These are phyloP conservation scores for Rhizomys pruinosus DNA, from an alignment of 2,113 vertebrate genomes.

Conservation along the genomic window DNA sequence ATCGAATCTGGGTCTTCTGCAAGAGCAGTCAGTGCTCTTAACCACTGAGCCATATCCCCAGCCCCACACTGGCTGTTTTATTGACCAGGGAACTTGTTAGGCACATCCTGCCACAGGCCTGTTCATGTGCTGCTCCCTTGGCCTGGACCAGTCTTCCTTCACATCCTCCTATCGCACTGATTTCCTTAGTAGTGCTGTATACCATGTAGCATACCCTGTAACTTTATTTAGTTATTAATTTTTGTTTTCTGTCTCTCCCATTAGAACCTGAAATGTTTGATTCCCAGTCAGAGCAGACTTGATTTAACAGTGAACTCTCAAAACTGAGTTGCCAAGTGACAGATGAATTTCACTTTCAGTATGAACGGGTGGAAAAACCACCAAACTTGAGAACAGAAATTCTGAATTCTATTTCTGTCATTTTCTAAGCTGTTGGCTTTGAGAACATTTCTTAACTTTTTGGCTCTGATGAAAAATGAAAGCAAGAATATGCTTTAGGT, in stretches of 20 bases:
- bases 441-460: constrained; percentile 5
- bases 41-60: too few species aligned
- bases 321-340: not conserved
- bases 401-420: not conserved
- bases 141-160: not conserved
- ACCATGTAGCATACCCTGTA: not conserved
- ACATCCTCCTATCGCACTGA: not conserved
- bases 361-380: not conserved
- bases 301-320: not conserved
- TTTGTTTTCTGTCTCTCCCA: not conserved
- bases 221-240: not conserved
- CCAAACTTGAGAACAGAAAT: not conserved
- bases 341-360: not conserved
- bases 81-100: not conserved
- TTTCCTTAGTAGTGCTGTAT: not conserved
- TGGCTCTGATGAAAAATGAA: not conserved
- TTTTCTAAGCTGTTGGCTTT: not conserved
- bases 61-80: not conserved
- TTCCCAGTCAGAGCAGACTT: not conserved
- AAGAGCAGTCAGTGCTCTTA: too few species aligned
- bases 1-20: too few species aligned
- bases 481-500: not conserved
- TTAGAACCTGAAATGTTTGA: not conserved
- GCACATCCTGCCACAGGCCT: not conserved
- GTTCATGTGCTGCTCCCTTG: not conserved